phyloP scores from a whole-genome alignment of 2,113 vertebrate genomes.

The Etheostoma spectabile region DNA sequence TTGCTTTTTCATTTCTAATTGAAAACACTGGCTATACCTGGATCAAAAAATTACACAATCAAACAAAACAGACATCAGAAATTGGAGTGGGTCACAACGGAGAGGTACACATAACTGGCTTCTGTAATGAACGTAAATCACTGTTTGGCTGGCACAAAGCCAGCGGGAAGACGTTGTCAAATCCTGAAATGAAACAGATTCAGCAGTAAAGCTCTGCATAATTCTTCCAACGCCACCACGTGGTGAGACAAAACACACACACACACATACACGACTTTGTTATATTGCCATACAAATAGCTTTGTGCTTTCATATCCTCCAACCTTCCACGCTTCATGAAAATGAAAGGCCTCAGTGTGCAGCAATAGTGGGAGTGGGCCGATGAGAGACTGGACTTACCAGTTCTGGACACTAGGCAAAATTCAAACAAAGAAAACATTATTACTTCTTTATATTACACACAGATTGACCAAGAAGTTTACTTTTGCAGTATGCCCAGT shows the following conservation, averaged over 20 bases:
- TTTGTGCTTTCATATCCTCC: constrained; percentile 4
- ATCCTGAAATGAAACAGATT: constrained; percentile 13
- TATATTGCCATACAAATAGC: constrained; percentile 1
- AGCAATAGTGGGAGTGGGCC: constrained; percentile 33
- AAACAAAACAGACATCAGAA: neutral
- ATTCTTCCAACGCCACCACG: constrained; percentile 30
- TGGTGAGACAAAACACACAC: constrained; percentile 25
- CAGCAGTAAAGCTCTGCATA: neutral
- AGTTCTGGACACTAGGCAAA: neutral
- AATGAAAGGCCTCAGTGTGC: constrained; percentile 56
- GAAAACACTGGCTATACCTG: neutral
- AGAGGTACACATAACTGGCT: neutral
- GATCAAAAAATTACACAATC: neutral
- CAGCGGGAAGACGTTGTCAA: neutral
- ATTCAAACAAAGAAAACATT: constrained; percentile 9
- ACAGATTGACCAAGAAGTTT: neutral
- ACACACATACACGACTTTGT: constrained; percentile 46
- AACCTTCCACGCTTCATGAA: neutral
- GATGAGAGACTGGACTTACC: neutral
- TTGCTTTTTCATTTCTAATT: neutral
- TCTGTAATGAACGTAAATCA: constrained; percentile 3
- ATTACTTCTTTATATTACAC: neutral
- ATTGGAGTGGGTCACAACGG: neutral
- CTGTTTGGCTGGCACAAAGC: constrained; percentile 16
- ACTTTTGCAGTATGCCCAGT: constrained; percentile 4